Conservation (phyloP, 2,113 vertebrate genomes). For the Synchiropus splendidus region DNA sequence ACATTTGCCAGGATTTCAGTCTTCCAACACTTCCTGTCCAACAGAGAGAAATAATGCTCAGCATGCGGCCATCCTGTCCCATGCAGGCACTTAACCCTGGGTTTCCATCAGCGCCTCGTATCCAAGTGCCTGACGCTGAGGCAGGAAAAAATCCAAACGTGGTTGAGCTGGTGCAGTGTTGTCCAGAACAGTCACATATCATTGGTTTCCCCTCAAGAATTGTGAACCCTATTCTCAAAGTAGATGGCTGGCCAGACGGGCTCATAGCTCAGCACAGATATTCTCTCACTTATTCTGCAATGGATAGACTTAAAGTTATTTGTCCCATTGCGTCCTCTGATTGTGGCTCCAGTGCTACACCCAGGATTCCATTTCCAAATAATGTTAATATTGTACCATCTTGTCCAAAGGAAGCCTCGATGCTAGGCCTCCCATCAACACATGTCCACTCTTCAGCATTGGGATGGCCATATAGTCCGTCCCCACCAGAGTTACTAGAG, state of each 20-base stretch:
- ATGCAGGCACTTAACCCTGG: conserved; percentile 22
- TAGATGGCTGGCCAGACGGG: conserved; percentile 7
- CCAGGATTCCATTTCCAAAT: conserved; percentile 1
- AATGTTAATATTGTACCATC: conserved; percentile 30
- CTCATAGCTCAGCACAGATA: background rate
- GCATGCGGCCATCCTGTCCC: conserved; percentile 31
- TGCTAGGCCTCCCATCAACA: conserved; percentile 28
- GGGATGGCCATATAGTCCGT: too few species aligned
- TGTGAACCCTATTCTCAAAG: conserved; percentile 1
- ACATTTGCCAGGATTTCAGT: conserved; percentile 7
- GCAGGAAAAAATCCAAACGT: conserved; percentile 10
- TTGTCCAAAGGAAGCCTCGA: conserved; percentile 23
- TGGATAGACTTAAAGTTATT: too few species aligned
- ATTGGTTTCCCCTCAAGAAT: conserved; percentile 34
- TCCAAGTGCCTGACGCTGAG: background rate
- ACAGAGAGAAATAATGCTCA: conserved; percentile 30
- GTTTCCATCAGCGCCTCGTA: conserved; percentile 25
- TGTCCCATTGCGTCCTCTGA: too few species aligned
- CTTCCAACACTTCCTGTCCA: conserved; percentile 7
- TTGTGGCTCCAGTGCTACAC: too few species aligned
- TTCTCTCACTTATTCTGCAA: background rate
- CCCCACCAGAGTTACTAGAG: too few species aligned
- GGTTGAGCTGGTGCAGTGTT: conserved; percentile 19
- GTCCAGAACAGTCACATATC: conserved; percentile 25
- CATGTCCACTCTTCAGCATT: background rate